phyloP scores from a whole-genome alignment of 2,888 invertebrate species.

The Deilephila porcellus region DNA sequence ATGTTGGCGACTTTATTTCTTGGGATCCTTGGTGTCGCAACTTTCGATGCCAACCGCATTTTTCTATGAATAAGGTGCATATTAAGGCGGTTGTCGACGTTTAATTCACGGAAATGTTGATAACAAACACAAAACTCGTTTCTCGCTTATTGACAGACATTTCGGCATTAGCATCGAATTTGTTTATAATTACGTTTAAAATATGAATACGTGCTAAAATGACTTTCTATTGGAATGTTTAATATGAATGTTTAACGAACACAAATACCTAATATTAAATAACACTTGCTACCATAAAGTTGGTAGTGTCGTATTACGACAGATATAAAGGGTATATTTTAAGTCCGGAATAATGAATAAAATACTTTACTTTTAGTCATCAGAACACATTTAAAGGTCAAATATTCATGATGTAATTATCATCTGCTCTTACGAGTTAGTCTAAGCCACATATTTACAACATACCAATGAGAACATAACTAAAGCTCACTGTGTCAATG shows the following conservation, averaged over 20 bases:
- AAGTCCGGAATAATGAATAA: too few relatives aligned
- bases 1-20: slow-evolving; percentile 23
- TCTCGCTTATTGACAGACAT: not conserved
- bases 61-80: slow-evolving; percentile 17
- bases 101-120: not conserved
- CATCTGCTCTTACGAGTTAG: too few relatives aligned
- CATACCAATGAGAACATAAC: not conserved
- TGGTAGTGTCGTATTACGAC: too few relatives aligned
- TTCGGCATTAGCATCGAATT: not conserved
- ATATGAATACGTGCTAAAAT: not conserved
- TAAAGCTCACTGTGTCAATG: not conserved
- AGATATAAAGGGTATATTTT: too few relatives aligned
- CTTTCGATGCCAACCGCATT: slow-evolving; percentile 25
- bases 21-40: slow-evolving; percentile 23
- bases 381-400: too few relatives aligned
- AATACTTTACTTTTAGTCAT: too few relatives aligned
- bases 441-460: not conserved
- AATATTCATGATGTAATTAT: too few relatives aligned
- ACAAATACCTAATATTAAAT: too few relatives aligned
- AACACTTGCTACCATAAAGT: too few relatives aligned
- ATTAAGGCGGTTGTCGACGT: not conserved
- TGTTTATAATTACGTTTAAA: not conserved
- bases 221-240: not conserved
- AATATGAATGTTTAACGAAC: too few relatives aligned
- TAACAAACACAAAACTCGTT: not conserved